Evolutionary conservation across 2,888 invertebrate species (phyloP), one percentile per base, ranked within the genome.

Genomic region (Xylocampa areola): DNA sequence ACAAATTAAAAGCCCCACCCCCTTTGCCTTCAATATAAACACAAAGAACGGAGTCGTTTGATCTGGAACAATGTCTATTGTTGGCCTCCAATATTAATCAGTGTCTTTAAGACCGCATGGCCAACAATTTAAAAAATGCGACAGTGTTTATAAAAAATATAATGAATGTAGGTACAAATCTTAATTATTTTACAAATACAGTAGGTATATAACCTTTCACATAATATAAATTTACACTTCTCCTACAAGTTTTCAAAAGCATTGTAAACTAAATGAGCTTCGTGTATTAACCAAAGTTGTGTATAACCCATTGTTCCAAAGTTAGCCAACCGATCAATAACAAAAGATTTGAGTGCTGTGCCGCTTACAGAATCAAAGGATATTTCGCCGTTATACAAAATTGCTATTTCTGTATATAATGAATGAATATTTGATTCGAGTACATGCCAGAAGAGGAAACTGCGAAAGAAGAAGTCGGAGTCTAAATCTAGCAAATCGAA

Each of bases 31-130:
- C 40, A 69, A 64, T 52, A 64, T 81, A 85, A 87, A 87, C 77
- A 85, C 84, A 86, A 86, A 85, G 86, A 83, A 84, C 79, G 79
- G 82, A 82, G 85, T 83, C 84, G 82, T 88, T 87, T 89, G 87
- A 88, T 88, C 86, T 80, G 82, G 77, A 80, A 84, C 83, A 85
- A 80, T 80, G 84, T 82, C 83, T 83, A 82, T 85, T 87, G 87
- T 89, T 79, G 75, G 78, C 80, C 79, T 83, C 85, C 84, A 86
- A 86, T 88, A 87, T 88, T 89, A 89, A 89, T 87, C 86, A 86
- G 81, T 62, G 77, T 78, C 81, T 79, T 68, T 76, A 68, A n/a
- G 76, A 73, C 79, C 64, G 67, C 66, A 74, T 66, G 63, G 73
- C 70, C 71, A 76, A 78, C 25, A 40, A 51, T 48, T 40, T 13